Evolutionary conservation across 1,140 invertebrate genomes (phyloP).

Genomic region (Sminthurides bifidus): DNA sequence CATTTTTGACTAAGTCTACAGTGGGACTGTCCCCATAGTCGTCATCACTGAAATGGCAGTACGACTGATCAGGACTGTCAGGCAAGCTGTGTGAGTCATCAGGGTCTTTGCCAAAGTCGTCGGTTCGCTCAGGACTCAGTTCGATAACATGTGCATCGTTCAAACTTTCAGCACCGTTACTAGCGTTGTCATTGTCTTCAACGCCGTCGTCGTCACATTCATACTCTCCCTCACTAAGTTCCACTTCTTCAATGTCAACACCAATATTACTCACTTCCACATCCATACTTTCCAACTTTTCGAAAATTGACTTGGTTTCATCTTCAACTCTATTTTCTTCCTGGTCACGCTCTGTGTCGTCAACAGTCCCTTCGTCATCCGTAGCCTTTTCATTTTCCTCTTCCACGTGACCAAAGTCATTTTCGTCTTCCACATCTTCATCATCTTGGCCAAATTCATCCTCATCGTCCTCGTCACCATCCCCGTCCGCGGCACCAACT

Average conservation of each 20-base stretch:
- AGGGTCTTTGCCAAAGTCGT: too few species aligned
- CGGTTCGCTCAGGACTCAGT: too few species aligned
- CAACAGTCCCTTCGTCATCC: neutral
- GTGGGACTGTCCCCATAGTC: slow-evolving; percentile 4
- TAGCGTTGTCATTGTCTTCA: too few species aligned
- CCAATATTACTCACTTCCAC: neutral
- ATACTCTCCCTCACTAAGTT: neutral
- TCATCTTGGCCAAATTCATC: neutral
- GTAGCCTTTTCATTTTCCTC: neutral
- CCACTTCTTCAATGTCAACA: neutral
- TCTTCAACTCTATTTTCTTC: neutral
- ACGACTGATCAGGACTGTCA: too few species aligned
- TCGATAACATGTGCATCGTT: too few species aligned
- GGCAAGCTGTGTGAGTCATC: too few species aligned
- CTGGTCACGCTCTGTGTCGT: neutral
- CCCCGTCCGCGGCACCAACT: neutral
- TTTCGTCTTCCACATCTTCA: neutral
- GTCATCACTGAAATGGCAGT: too few species aligned
- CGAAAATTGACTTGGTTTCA: neutral
- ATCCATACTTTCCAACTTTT: neutral
- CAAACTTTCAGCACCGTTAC: too few species aligned
- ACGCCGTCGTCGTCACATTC: neutral
- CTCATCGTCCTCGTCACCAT: neutral
- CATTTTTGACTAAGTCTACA: neutral
- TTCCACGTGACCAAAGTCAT: neutral